Percentiles rank a stretch among this genome's conserved stretches.
These are phyloP conservation scores for Tupiocoris notatus DNA, from an alignment of 2,888 invertebrate genomes.

Conservation along the genomic window DNA sequence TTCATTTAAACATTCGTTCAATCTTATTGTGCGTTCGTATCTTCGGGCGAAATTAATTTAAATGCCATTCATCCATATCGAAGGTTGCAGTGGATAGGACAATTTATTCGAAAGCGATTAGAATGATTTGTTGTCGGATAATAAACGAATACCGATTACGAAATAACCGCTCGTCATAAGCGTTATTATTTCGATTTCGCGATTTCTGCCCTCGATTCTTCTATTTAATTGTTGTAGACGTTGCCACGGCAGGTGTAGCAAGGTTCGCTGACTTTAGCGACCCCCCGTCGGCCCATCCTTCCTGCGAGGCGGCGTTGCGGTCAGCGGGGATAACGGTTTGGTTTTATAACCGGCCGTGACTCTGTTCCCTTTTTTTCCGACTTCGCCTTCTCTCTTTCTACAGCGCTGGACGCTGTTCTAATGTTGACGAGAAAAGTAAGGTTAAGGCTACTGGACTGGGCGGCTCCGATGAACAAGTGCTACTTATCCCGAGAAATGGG, in stretches of 20 bases:
- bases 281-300: neutral
- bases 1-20: too few relatives aligned
- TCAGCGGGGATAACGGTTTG: conserved; percentile 41
- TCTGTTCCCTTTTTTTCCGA: conserved; percentile 35
- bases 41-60: too few relatives aligned
- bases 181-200: too few relatives aligned
- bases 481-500: neutral
- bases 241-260: neutral
- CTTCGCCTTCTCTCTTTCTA: neutral
- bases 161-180: too few relatives aligned
- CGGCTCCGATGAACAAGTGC: neutral
- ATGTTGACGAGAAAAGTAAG: neutral
- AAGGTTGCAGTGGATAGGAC: too few relatives aligned
- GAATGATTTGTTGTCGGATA: too few relatives aligned
- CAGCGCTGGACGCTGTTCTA: neutral
- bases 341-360: conserved; percentile 42
- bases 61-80: too few relatives aligned
- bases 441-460: neutral
- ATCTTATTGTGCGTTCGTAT: too few relatives aligned
- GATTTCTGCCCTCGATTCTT: too few relatives aligned
- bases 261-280: neutral
- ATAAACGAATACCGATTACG: too few relatives aligned
- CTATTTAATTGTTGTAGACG: too few relatives aligned
- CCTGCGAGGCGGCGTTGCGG: conserved; percentile 22
- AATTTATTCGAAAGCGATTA: too few relatives aligned